Conservation (phyloP, 1,140 invertebrate genomes). For the Drosophila mayri region DNA sequence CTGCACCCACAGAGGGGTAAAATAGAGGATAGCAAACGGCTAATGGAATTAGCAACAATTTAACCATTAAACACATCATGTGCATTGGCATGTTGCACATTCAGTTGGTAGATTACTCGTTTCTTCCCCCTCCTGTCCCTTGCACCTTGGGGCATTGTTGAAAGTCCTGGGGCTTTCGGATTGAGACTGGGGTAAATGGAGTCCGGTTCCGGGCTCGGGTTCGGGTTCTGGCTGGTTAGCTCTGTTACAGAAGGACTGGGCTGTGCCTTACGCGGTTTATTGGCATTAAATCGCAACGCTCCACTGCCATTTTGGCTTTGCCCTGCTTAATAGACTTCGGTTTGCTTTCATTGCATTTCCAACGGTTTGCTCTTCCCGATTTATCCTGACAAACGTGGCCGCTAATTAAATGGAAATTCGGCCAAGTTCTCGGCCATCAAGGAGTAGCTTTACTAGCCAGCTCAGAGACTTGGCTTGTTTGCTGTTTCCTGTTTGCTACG, state of each 20-base stretch:
- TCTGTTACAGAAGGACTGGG: constrained; percentile 42
- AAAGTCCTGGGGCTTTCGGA: constrained; percentile 1
- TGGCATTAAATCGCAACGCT: constrained; percentile 68
- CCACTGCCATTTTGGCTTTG: constrained; percentile 69
- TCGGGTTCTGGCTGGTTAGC: constrained; percentile 63
- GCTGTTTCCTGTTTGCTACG: constrained; percentile 5
- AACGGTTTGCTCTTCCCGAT: constrained; percentile 9
- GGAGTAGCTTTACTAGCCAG: constrained; percentile 25
- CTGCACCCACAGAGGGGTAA: constrained; percentile 18
- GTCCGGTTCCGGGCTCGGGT: constrained; percentile 21
- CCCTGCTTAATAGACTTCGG: constrained; percentile 77
- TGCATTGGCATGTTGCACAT: constrained; percentile 78
- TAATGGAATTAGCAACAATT: constrained; percentile 83
- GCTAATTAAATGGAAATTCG: constrained; percentile 74
- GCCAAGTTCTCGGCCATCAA: constrained; percentile 16
- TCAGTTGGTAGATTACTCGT: constrained; percentile 46
- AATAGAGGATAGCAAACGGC: constrained; percentile 65
- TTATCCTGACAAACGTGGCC: constrained; percentile 41
- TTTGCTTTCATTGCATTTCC: constrained; percentile 67
- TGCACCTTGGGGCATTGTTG: constrained; percentile 27
- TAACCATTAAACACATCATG: constrained; percentile 83
- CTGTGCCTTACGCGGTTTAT: constrained; percentile 63
- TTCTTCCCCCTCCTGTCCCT: neutral
- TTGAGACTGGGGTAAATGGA: neutral
- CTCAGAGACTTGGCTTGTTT: constrained; percentile 1